Evolutionary conservation across 2,888 invertebrate species (phyloP).

Genomic region (Hypolimnas misippus): DNA sequence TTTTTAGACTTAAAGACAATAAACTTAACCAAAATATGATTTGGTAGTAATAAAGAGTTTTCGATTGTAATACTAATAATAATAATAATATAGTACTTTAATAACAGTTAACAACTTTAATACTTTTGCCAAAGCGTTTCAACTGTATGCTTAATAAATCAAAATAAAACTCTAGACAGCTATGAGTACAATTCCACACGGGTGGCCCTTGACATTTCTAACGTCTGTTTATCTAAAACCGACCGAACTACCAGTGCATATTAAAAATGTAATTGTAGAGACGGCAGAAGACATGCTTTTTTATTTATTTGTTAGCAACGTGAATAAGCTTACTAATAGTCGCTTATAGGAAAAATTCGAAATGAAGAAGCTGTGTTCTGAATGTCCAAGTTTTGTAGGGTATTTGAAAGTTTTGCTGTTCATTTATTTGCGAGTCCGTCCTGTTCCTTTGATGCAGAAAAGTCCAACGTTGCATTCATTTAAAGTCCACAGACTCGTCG

Average conservation of each 20-base stretch:
- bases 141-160: background rate
- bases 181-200: conserved; percentile 27
- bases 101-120: no score
- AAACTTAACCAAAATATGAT: no score
- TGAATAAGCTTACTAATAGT: background rate
- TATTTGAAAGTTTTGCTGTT: conserved; percentile 35
- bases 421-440: conserved; percentile 56
- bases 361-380: conserved; percentile 34
- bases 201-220: conserved; percentile 34
- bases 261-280: conserved; percentile 33
- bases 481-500: conserved; percentile 36
- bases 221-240: conserved; percentile 30
- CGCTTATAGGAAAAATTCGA: conserved; percentile 17
- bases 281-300: conserved; percentile 20
- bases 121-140: background rate
- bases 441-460: conserved; percentile 53
- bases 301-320: conserved; percentile 11
- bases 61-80: no score
- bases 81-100: no score
- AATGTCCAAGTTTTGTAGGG: conserved; percentile 22
- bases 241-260: conserved; percentile 20
- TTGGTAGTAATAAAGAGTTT: no score
- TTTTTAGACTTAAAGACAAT: no score
- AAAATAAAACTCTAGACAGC: conserved; percentile 13
- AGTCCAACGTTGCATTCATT: conserved; percentile 51